phyloP scores from a whole-genome alignment of 1,140 invertebrate genomes.

The Elysia chlorotica region DNA sequence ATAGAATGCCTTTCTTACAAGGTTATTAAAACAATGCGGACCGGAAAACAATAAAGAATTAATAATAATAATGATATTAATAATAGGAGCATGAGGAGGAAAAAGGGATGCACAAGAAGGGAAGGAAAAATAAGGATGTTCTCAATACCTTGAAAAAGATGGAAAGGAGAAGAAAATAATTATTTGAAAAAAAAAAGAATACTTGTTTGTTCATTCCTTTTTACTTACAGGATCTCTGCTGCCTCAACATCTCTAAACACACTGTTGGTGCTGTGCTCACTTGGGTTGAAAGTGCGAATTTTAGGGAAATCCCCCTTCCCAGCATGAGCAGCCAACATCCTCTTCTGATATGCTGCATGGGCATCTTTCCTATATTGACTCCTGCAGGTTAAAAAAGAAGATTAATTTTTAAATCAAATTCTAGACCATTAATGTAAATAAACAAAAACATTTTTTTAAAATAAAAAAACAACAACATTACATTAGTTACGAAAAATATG shows the following conservation, averaged over 20 bases:
- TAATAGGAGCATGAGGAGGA: too few relatives aligned
- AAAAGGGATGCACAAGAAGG: too few relatives aligned
- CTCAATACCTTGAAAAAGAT: background rate
- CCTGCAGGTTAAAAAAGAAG: too few relatives aligned
- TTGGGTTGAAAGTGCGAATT: constrained; percentile 60
- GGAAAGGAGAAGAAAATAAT: background rate
- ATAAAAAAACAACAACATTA: background rate
- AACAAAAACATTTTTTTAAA: background rate
- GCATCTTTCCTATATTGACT: constrained; percentile 59
- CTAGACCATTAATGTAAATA: background rate
- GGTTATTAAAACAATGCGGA: too few relatives aligned
- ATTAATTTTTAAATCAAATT: background rate
- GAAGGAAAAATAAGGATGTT: background rate
- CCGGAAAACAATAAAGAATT: too few relatives aligned
- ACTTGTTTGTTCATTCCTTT: too few relatives aligned
- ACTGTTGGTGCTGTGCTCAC: constrained; percentile 60
- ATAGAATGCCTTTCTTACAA: too few relatives aligned
- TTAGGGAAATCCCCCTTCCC: constrained; percentile 60
- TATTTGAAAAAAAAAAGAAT: background rate
- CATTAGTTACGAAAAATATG: too few relatives aligned
- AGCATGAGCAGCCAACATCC: constrained; percentile 57
- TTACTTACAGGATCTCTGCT: constrained; percentile 59
- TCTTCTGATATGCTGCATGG: constrained; percentile 56
- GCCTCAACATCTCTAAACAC: constrained; percentile 61
- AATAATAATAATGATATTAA: too few relatives aligned